Conservation (phyloP, 1,140 invertebrate species). For the Sitobion miscanthi region DNA sequence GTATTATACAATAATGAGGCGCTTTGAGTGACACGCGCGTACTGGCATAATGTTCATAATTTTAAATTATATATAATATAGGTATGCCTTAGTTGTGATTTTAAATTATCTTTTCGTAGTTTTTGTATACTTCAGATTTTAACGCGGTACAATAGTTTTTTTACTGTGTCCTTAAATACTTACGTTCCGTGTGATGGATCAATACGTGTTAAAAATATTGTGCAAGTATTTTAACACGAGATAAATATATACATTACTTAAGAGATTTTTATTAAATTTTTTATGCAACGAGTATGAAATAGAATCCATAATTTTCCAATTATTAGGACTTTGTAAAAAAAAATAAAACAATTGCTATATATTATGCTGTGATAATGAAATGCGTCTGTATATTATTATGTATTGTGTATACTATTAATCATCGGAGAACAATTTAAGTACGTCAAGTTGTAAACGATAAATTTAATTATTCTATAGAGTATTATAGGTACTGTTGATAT, state of each 20-base stretch:
- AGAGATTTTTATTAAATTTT: background rate
- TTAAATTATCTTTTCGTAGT: background rate
- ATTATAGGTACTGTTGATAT: background rate
- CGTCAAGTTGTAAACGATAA: background rate
- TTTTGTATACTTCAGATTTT: background rate
- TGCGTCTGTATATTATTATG: background rate
- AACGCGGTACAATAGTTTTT: background rate
- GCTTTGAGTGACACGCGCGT: background rate
- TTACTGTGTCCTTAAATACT: background rate
- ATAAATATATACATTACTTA: background rate
- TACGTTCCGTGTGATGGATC: background rate
- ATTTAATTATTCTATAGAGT: constrained; percentile 15
- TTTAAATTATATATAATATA: background rate
- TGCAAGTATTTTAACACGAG: background rate
- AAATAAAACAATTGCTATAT: background rate
- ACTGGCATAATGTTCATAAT: background rate
- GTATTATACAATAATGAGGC: background rate
- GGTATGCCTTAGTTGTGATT: background rate
- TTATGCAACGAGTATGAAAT: background rate
- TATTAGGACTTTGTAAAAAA: constrained; percentile 1
- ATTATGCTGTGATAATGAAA: background rate
- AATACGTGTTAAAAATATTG: background rate
- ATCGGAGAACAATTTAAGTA: background rate
- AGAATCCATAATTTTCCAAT: background rate
- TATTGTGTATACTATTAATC: background rate